Percentiles rank a stretch among this genome's conserved stretches.
Conservation (phyloP, 2,888 invertebrate species). For the Phengaris alcon region DNA sequence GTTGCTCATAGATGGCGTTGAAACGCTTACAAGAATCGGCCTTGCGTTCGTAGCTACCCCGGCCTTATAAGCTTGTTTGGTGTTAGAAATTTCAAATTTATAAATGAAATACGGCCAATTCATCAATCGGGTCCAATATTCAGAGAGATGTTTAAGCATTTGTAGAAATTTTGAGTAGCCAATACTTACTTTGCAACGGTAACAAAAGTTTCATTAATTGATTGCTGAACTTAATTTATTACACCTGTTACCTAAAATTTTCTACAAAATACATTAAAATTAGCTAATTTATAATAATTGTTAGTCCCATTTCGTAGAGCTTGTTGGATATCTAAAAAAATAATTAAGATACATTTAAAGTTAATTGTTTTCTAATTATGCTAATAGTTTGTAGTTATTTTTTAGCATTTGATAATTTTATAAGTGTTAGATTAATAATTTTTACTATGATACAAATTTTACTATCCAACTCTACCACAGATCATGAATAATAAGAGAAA, state of each 20-base stretch:
- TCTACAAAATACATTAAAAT: neutral
- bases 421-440: too few relatives aligned
- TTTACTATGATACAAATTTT: too few relatives aligned
- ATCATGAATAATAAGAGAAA: too few relatives aligned
- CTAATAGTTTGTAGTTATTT: neutral
- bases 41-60: slow-evolving; percentile 12
- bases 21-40: neutral
- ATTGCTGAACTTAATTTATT: neutral
- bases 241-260: neutral
- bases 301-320: neutral
- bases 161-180: slow-evolving; percentile 27
- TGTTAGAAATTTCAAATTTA: neutral
- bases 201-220: too few relatives aligned
- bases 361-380: too few relatives aligned
- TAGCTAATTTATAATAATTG: neutral
- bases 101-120: slow-evolving; percentile 21
- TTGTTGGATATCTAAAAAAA: neutral
- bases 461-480: too few relatives aligned
- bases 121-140: slow-evolving; percentile 6
- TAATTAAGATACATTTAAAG: too few relatives aligned
- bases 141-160: slow-evolving; percentile 11
- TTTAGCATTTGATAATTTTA: neutral
- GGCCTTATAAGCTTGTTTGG: neutral
- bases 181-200: neutral
- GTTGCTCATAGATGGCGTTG: slow-evolving; percentile 2